phyloP scores from a whole-genome alignment of 2,797 vertebrate genomes.

The Threskiornis aethiopicus region DNA sequence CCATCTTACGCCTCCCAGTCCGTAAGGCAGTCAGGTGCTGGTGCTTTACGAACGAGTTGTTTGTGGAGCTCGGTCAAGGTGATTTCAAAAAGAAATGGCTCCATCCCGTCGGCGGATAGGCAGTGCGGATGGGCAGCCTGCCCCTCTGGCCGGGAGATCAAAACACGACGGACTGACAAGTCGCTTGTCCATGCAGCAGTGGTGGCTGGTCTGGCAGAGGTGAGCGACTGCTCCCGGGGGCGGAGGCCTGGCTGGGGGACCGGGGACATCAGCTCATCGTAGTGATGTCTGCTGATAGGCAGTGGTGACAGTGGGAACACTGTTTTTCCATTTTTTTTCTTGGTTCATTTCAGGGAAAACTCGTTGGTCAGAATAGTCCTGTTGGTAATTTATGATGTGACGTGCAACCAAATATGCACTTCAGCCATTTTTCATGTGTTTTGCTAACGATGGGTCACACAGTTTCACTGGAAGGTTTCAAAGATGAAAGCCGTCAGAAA shows the following conservation, averaged over 20 bases:
- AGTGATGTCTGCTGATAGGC: not conserved
- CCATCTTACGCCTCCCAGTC: accelerated
- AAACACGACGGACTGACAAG: not conserved
- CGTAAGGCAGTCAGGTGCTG: not conserved
- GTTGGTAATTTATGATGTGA: constrained; percentile 8
- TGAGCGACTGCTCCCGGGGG: accelerated
- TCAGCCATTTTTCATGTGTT: not conserved
- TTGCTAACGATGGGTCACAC: not conserved
- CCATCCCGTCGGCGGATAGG: not conserved
- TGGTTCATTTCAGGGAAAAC: not conserved
- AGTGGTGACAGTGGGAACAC: not conserved
- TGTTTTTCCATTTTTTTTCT: not conserved
- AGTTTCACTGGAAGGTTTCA: constrained; percentile 13
- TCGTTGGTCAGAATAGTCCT: not conserved
- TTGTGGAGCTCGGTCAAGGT: not conserved
- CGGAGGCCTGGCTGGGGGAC: not conserved
- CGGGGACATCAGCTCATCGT: accelerated
- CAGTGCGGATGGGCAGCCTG: not conserved
- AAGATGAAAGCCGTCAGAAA: constrained; percentile 36
- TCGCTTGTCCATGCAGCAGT: not conserved
- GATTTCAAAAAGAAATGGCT: not conserved
- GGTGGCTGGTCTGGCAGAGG: not conserved
- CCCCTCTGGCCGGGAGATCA: not conserved
- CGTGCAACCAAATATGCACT: not conserved
- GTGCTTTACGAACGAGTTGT: not conserved